Base-by-base conservation (phyloP, 2,888 invertebrate genomes). In the Seladonia tumulorum region DNA sequence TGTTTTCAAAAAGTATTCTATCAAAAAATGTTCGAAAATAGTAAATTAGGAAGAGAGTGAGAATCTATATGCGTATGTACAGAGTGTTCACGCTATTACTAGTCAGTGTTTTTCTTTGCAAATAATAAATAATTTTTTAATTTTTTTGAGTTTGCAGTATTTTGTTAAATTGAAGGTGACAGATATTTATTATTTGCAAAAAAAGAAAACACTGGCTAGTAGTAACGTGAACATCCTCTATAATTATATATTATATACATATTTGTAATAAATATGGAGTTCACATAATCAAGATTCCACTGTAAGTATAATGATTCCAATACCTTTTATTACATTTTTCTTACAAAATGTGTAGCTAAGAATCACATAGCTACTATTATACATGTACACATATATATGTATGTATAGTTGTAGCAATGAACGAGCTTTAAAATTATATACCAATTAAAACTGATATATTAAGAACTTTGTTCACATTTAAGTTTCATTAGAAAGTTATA, bases 391-490 rank as follows among this genome's bases (percentile, higher is more conserved):
- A n/a, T 57, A 25, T 72, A 53, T 29, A 66, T 72, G 81, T 29
- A 66, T 57, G 22, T 68, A 68, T 39, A 35, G 70, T 42, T 42
- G 70, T 42, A 42, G 39, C 42, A n/a, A n/a, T 60, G 10, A 81
- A 74, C 45, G 25, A 22, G n/a, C 8, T 60, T 29, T n/a, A 25
- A 63, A 71, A 63, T 39, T 60, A 53, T 53, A 22, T 53, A 29
- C 73, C n/a, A 53, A 7, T n/a, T 76, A 63, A 81, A 76, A 35
- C 53, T 63, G 71, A 42, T n/a, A 72, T 63, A 42, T 72, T 53
- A 29, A 53, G 42, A 53, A 79, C 39, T 45, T 39, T 42, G 35
- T 35, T n/a, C 18, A 29, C 14, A 70, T 76, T 76, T 53, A 53
- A 45, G 42, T 35, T 74, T 35, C 16, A 29, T 74, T 57, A 73